Evolutionary conservation across 1,140 invertebrate species (phyloP), one percentile per base, ranked within the genome.

Genomic region (Teleogryllus occipitalis): DNA sequence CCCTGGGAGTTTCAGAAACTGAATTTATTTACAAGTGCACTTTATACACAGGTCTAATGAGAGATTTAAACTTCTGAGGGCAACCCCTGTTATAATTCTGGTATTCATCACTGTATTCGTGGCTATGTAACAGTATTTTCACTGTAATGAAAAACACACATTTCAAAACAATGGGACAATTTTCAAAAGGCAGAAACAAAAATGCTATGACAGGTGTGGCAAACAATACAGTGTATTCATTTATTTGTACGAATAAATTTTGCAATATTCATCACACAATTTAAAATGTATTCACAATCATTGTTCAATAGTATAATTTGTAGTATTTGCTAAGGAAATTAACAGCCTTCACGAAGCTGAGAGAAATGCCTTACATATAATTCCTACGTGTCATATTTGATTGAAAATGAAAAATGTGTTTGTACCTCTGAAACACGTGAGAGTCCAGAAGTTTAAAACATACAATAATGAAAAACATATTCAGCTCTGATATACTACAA

Each of bases 1-100:
- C 54, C 54, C 54, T 65, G 10, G n/a, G 18, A 14, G 54, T 10
- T 65, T 65, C 54, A 65, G 54, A 14, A 65, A 65, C 54, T 65
- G 54, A 65, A 65, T 65, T 65, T 65, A 65, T 65, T 65, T 65
- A 65, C 54, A 65, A 65, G 54, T 65, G 54, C 54, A 65, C 54
- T 65, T 65, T 65, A 65, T 65, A 65, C 54, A 65, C 54, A 65
- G 54, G 10, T 65, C 54, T 65, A 65, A 65, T 65, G 18, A 39
- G 27, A 39, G 27, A 10, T 65, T 65, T 14, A 65, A 65, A 65
- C 54, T 65, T 65, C 54, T 65, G 54, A 65, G 54, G 54, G 54
- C 54, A 65, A 65, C 54, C 54, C 27, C 27, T 39, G 27, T 39
- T 39, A 39, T 39, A 39, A 39, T 39, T 39, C 27, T 65, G 54